Base-by-base conservation (phyloP, 2,888 invertebrate genomes). In the Conops quadrifasciatus region DNA sequence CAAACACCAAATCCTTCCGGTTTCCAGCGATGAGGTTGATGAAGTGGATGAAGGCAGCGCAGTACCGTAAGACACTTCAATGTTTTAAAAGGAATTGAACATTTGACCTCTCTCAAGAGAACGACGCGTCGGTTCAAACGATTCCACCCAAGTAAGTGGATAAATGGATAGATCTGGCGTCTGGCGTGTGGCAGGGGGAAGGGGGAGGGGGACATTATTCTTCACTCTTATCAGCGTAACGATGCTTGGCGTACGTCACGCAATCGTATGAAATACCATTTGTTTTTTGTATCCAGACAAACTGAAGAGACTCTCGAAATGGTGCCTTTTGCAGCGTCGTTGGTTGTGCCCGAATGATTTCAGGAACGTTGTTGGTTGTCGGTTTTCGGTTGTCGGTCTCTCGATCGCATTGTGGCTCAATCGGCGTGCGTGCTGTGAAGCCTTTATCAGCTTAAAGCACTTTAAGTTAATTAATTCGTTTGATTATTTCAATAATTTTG, bases 391-490 rank as follows among this genome's bases (percentile, higher is more conserved):
- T 21, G 51, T 5, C 7, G 58, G 13, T 24, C 24, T 45, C 15
- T 15, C 11, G 45, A 19, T 9, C n/a, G 26, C 30, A 16, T 5
- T 53, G 36, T 13, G 30, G 28, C 36, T 59, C 21, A 15, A 24
- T 19, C 56, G 56, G 71, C 75, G 74, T 77, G 76, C 77, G 75
- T 77, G 76, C 77, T 75, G 76, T 36, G 74, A 67, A 75, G 72
- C 74, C 74, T 77, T 78, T 75, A 78, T 78, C 78, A 75, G 78
- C 77, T 78, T 76, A 77, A 76, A 73, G 75, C 78, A 78, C 78
- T 78, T 78, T 75, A 78, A 77, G 74, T 73, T 73, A 76, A 78
- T 78, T 77, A 78, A 78, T 72, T 75, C 72, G 73, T 68, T 64
- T 66, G 73, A 71, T 70, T 72, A 67, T 69, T 71, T 70, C 65